Evolutionary conservation across 2,113 vertebrate species (phyloP).

Genomic region (Brachyhypopomus occidentalis): DNA sequence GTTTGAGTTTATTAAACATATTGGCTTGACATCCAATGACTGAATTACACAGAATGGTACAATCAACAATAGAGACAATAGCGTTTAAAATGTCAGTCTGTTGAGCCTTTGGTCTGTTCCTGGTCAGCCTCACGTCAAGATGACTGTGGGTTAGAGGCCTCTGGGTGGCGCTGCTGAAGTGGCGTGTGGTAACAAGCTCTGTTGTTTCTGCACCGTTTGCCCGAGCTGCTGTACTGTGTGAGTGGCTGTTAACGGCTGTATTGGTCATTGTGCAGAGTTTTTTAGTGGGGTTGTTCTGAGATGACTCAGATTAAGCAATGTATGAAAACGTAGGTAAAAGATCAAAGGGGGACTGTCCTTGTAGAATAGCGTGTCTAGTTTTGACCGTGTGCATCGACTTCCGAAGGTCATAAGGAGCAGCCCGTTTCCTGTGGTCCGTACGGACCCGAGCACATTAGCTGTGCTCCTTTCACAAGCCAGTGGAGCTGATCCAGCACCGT

Average conservation of each 20-base stretch:
- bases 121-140: background rate
- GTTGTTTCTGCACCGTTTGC: background rate
- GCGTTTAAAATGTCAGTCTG: too few species aligned
- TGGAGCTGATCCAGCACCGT: too few species aligned
- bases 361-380: too few species aligned
- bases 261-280: background rate
- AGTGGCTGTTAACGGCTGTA: background rate
- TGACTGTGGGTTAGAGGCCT: background rate
- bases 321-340: too few species aligned
- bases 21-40: too few species aligned
- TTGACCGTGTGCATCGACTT: background rate
- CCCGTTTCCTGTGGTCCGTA: background rate
- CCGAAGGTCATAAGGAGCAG: background rate
- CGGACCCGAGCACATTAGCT: background rate
- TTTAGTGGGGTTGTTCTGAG: background rate
- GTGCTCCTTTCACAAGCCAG: too few species aligned
- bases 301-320: background rate
- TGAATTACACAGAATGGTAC: too few species aligned
- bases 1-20: too few species aligned
- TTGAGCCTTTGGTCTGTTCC: too few species aligned
- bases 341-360: too few species aligned
- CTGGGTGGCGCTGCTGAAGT: background rate
- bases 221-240: background rate
- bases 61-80: too few species aligned
- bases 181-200: background rate